phyloP scores from a whole-genome alignment of 2,888 invertebrate species.

The Luperina nickerlii region DNA sequence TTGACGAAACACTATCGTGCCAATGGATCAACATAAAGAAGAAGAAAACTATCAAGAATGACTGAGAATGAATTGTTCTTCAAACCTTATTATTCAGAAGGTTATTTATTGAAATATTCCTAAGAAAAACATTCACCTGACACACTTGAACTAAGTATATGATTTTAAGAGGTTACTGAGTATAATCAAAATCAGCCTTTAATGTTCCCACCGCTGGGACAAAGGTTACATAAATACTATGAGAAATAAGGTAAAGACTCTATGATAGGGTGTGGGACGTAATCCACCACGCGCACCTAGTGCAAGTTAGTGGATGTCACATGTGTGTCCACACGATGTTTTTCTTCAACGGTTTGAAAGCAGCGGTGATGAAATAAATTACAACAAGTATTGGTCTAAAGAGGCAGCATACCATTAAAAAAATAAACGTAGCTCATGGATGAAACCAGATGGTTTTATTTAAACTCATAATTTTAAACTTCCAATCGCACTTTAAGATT shows the following conservation, averaged over 20 bases:
- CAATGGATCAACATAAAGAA: too few relatives aligned
- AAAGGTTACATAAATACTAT: too few relatives aligned
- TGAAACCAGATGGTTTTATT: slow-evolving; percentile 18
- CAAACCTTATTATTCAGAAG: not conserved
- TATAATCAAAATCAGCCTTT: not conserved
- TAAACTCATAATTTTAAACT: slow-evolving; percentile 50
- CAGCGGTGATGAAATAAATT: not conserved
- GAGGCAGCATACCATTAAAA: not conserved
- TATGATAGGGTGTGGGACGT: too few relatives aligned
- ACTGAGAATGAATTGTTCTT: not conserved
- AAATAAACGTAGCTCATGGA: not conserved
- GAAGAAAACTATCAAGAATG: too few relatives aligned
- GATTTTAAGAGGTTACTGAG: not conserved
- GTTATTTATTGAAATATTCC: not conserved
- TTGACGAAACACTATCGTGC: too few relatives aligned
- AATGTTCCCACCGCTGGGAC: not conserved
- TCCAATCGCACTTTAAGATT: slow-evolving; percentile 32
- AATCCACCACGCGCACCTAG: not conserved
- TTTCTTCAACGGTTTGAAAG: not conserved
- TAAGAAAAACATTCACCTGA: not conserved
- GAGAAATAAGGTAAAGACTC: too few relatives aligned
- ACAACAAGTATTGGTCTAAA: not conserved
- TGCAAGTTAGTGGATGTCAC: not conserved
- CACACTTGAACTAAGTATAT: not conserved
- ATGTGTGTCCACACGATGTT: too few relatives aligned